Evolutionary conservation across 1,140 invertebrate species (phyloP), one percentile per base, ranked within the genome.

Genomic region (Penaeus japonicus): DNA sequence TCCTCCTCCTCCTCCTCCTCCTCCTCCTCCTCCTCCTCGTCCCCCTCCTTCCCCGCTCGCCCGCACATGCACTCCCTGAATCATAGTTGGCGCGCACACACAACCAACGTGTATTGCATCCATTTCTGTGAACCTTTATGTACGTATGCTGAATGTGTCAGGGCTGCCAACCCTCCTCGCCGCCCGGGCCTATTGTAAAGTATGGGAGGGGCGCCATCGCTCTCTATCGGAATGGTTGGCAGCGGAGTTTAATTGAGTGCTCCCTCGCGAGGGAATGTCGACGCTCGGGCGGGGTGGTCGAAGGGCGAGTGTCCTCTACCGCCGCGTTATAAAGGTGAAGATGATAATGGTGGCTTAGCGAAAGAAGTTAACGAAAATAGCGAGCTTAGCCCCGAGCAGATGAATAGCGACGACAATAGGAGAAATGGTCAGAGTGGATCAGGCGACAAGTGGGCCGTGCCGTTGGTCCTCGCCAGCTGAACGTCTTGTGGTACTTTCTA

Each of bases 211-310:
- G 81, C 81, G 24, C 57, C 81, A 22, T 55, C 57, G 57, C 20
- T 30, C 81, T 83, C 15, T 62, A 83, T 83, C 81, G 81, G 81
- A 83, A 83, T 83, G 81, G 81, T 83, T 83, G 81, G 81, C 59
- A 83, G 32, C 32, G 30, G 81, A 30, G 81, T 83, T 83, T 83
- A 83, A 83, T 83, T 83, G 81, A 83, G 81, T 83, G 81, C 30
- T 35, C 57, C 18, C 18, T 35, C 55, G 5, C 57, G 30, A 15
- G 81, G 20, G 57, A 83, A 22, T 65, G 20, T 83, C 57, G 57
- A n/a, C 57, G n/a, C 24, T 65, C 7, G 2, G 81, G 22, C 57
- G 2, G n/a, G 4, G 5, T 18, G 81, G 30, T 1, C 2, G 32
- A 83, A 83, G 81, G 59, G 59, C 18, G 27, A 83, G 32, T 35